These are phyloP conservation scores for Drosophila baimaii DNA, from an alignment of 1,140 invertebrate genomes.

Conservation along the genomic window DNA sequence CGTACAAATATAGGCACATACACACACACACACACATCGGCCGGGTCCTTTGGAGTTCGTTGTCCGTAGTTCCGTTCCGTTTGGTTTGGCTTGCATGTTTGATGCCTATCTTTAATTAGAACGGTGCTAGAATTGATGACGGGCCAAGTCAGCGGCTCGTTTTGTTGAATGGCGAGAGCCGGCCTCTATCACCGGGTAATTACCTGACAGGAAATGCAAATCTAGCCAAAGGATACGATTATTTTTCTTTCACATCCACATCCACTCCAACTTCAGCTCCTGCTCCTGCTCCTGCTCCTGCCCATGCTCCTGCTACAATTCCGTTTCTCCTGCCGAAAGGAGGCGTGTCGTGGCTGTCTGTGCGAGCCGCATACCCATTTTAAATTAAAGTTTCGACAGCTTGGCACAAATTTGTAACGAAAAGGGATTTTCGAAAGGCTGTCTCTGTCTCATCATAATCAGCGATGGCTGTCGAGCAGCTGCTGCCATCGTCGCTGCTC, in stretches of 20 bases:
- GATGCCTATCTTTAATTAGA: conserved; percentile 81
- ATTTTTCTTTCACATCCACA: conserved; percentile 54
- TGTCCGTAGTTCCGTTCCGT: conserved; percentile 60
- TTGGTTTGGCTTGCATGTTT: conserved; percentile 65
- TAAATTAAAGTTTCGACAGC: conserved; percentile 68
- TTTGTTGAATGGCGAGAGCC: conserved; percentile 63
- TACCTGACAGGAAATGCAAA: conserved; percentile 80
- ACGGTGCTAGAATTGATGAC: conserved; percentile 75
- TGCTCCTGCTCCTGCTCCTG: background rate
- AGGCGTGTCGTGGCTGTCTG: conserved; percentile 29
- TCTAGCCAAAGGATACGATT: conserved; percentile 65
- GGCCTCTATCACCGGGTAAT: conserved; percentile 74
- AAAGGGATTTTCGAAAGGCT: conserved; percentile 39
- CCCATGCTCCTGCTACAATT: background rate
- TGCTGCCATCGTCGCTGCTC: conserved; percentile 50
- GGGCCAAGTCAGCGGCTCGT: conserved; percentile 77
- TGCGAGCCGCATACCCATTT: conserved; percentile 40
- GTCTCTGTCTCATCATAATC: conserved; percentile 72
- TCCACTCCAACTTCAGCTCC: conserved; percentile 6
- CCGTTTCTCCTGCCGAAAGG: conserved; percentile 20
- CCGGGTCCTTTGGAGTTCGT: conserved; percentile 61
- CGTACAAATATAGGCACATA: conserved; percentile 18
- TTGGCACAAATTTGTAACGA: conserved; percentile 70
- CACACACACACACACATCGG: conserved; percentile 12
- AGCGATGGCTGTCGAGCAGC: conserved; percentile 67